Conservation (phyloP, 2,888 invertebrate genomes). For the Noctua janthe region DNA sequence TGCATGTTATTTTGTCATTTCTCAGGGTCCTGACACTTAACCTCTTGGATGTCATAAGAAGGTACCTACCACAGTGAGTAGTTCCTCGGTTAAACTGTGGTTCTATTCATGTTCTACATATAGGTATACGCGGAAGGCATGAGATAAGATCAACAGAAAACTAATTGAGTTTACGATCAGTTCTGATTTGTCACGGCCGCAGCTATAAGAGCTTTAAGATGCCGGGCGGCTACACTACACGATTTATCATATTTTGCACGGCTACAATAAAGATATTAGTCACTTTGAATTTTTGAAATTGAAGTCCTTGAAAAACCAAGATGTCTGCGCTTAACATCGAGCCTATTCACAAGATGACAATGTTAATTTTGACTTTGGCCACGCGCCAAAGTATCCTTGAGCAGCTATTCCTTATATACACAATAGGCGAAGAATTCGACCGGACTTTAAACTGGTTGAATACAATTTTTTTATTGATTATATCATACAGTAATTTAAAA, state of each 20-base stretch:
- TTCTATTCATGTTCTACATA: background rate
- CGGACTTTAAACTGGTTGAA: background rate
- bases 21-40: background rate
- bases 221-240: slow-evolving; percentile 4
- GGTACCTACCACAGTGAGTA: background rate
- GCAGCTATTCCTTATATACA: background rate
- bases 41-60: background rate
- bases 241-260: slow-evolving; percentile 13
- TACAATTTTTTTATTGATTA: slow-evolving; percentile 13
- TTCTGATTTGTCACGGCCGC: slow-evolving; percentile 21
- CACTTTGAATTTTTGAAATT: slow-evolving; percentile 12
- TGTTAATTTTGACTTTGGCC: background rate
- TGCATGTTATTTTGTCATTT: background rate
- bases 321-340: background rate
- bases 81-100: background rate
- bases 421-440: background rate
- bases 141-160: slow-evolving; percentile 37
- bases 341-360: background rate
- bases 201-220: slow-evolving; percentile 7
- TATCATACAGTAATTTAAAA: slow-evolving; percentile 19
- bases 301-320: background rate
- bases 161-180: slow-evolving; percentile 26
- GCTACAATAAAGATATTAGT: background rate
- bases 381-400: background rate
- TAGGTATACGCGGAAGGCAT: slow-evolving; percentile 5